Conservation (phyloP, 2,113 vertebrate genomes). For the Microcebus lehilahytsara region DNA sequence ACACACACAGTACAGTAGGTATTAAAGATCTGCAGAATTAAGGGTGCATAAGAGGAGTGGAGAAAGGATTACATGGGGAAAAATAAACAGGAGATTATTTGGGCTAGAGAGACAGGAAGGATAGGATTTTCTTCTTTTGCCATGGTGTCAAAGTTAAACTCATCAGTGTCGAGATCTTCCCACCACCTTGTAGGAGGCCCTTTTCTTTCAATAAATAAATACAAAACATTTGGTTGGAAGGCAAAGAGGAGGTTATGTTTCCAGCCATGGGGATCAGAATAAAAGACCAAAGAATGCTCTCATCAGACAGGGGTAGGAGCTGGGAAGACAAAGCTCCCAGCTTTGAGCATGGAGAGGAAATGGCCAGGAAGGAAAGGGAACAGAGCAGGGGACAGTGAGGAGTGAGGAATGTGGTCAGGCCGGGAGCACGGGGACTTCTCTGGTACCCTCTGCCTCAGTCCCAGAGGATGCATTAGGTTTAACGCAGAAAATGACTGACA, state of each 20-base stretch:
- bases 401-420: not conserved
- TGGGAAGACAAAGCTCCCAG: conserved; percentile 40
- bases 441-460: not conserved
- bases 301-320: not conserved
- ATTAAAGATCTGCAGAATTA: not conserved
- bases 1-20: not conserved
- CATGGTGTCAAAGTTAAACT: not conserved
- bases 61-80: not conserved
- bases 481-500: conserved; percentile 78
- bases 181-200: not conserved
- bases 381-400: not conserved
- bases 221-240: not conserved
- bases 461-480: conserved; percentile 70
- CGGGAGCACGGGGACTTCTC: not conserved
- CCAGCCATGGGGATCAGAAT: not conserved
- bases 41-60: not conserved
- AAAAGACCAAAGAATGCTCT: conserved; percentile 38
- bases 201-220: not conserved
- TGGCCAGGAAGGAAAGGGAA: not conserved
- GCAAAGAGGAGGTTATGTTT: not conserved
- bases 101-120: not conserved
- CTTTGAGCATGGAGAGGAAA: conserved; percentile 20
- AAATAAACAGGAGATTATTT: not conserved
- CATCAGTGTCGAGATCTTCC: not conserved
- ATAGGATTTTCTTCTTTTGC: not conserved